Conservation (phyloP, 1,140 invertebrate species). For the Drosophila malerkotliana region DNA sequence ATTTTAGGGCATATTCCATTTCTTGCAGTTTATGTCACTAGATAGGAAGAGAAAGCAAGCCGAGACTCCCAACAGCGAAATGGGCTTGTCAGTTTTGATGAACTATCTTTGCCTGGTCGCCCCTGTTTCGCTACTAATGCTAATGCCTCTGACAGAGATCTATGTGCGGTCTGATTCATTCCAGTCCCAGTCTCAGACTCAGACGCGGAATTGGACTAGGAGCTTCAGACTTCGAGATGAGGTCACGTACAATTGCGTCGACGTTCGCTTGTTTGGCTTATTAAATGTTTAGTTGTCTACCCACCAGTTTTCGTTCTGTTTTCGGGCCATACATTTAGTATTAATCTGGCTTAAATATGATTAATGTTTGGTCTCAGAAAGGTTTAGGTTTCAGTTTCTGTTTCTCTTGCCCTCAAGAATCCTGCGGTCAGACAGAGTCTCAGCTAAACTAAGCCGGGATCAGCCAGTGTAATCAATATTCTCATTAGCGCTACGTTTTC, state of each 20-base stretch:
- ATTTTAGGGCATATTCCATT: neutral
- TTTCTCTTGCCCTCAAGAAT: slow-evolving; percentile 5
- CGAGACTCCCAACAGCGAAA: slow-evolving; percentile 51
- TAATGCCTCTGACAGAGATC: slow-evolving; percentile 74
- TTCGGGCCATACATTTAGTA: slow-evolving; percentile 53
- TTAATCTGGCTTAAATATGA: slow-evolving; percentile 76
- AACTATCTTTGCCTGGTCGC: slow-evolving; percentile 65
- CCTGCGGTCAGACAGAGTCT: slow-evolving; percentile 24
- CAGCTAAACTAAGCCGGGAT: slow-evolving; percentile 32
- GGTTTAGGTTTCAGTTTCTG: slow-evolving; percentile 9
- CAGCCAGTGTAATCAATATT: slow-evolving; percentile 24
- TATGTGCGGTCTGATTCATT: slow-evolving; percentile 78
- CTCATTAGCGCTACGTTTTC: slow-evolving; percentile 30
- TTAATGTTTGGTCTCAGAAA: slow-evolving; percentile 57
- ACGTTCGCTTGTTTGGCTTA: slow-evolving; percentile 69
- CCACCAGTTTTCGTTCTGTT: slow-evolving; percentile 34
- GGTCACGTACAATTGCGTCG: slow-evolving; percentile 66
- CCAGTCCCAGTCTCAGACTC: slow-evolving; percentile 29
- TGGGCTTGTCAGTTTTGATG: slow-evolving; percentile 80
- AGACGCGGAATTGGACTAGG: neutral
- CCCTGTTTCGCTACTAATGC: slow-evolving; percentile 62
- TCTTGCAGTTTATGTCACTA: neutral
- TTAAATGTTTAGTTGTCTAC: slow-evolving; percentile 70
- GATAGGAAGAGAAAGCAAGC: slow-evolving; percentile 4
- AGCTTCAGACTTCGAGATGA: slow-evolving; percentile 49